phyloP scores from a whole-genome alignment of 1,140 invertebrate species.

The Diachasma alloeum region DNA sequence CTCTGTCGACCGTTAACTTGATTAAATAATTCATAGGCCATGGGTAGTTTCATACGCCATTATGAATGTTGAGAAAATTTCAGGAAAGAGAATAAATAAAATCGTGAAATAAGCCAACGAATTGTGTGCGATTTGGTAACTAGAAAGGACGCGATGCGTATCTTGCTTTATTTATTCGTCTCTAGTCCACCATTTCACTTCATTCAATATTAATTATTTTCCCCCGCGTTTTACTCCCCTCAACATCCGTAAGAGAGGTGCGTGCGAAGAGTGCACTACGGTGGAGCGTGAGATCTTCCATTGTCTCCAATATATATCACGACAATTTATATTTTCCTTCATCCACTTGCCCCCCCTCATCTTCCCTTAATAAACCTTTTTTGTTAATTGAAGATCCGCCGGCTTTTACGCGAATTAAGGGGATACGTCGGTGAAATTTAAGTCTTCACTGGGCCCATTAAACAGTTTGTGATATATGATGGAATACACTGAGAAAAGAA shows the following conservation, averaged over 20 bases:
- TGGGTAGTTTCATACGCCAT: not conserved
- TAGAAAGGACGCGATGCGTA: not conserved
- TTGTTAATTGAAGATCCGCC: not conserved
- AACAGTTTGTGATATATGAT: no score
- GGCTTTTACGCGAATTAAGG: no score
- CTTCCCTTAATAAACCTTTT: not conserved
- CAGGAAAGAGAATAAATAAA: constrained; percentile 1
- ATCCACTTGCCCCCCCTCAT: not conserved
- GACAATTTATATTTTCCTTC: constrained; percentile 10
- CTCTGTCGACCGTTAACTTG: constrained; percentile 21
- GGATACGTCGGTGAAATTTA: no score
- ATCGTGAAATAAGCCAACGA: not conserved
- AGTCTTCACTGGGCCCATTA: no score
- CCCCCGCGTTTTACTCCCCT: not conserved
- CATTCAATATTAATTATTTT: constrained; percentile 34
- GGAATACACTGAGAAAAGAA: no score
- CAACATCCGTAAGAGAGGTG: constrained; percentile 4
- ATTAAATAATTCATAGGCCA: constrained; percentile 30
- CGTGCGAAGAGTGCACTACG: constrained; percentile 9
- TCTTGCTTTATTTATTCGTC: not conserved
- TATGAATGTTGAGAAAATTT: not conserved
- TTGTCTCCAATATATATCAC: not conserved
- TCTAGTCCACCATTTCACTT: constrained; percentile 11
- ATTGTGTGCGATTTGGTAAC: constrained; percentile 4
- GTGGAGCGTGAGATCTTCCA: constrained; percentile 18